These are phyloP conservation scores for Petrocephalus sullivani DNA, from an alignment of 2,797 vertebrate genomes.

Conservation along the genomic window DNA sequence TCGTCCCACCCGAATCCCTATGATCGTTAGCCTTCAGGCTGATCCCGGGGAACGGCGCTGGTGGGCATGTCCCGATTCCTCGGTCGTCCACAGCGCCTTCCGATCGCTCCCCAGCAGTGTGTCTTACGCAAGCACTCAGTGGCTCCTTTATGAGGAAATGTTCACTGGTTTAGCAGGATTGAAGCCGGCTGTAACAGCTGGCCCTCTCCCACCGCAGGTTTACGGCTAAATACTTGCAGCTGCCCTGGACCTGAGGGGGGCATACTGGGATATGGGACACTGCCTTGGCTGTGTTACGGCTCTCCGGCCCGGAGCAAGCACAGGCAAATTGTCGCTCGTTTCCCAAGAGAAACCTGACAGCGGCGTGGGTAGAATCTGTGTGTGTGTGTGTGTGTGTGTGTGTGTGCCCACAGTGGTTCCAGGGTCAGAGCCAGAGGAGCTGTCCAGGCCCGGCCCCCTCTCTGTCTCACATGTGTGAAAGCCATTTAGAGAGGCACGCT, in stretches of 20 bases:
- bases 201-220: conserved; percentile 29
- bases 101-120: neutral
- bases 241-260: conserved; percentile 23
- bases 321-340: neutral
- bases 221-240: conserved; percentile 41
- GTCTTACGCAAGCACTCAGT: neutral
- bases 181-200: conserved; percentile 18
- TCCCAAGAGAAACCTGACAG: neutral
- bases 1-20: neutral
- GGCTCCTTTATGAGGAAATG: conserved; percentile 15
- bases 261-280: neutral
- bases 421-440: conserved; percentile 53
- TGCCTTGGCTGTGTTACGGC: neutral
- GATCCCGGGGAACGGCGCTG: neutral
- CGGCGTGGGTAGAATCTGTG: neutral
- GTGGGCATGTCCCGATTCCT: neutral
- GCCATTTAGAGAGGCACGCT: conserved; percentile 60
- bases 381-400: neutral
- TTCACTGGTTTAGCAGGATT: conserved; percentile 20
- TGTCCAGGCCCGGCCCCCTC: conserved; percentile 48
- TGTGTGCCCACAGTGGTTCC: neutral
- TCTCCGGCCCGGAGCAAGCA: conserved; percentile 22
- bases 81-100: neutral
- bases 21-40: neutral
- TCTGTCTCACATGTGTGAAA: conserved; percentile 48